Evolutionary conservation across 2,888 invertebrate genomes (phyloP).

Genomic region (Panopea generosa): DNA sequence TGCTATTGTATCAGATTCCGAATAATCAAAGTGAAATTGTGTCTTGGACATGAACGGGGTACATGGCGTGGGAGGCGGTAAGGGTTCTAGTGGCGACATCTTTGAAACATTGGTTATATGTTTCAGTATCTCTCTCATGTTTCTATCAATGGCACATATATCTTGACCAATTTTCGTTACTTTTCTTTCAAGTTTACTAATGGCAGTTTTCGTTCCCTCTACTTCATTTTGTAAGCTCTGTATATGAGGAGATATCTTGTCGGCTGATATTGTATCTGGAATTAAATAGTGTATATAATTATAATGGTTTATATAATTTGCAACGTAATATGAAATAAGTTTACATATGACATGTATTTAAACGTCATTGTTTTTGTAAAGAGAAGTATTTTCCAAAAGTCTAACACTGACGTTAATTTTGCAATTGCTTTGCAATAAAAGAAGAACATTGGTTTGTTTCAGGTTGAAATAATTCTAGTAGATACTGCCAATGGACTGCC

Average conservation of each 20-base stretch:
- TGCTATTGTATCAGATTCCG: not conserved
- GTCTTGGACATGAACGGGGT: slow-evolving; percentile 36
- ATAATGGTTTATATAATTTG: not conserved
- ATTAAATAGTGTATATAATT: not conserved
- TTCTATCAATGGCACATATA: slow-evolving; percentile 58
- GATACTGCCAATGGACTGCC: no score
- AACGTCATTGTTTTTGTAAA: no score
- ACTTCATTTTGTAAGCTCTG: slow-evolving; percentile 75
- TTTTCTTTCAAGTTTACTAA: slow-evolving; percentile 71
- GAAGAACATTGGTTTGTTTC: no score
- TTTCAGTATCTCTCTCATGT: slow-evolving; percentile 66
- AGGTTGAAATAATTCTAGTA: no score
- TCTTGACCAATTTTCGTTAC: slow-evolving; percentile 65
- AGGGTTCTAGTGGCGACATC: slow-evolving; percentile 46
- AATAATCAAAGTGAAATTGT: slow-evolving; percentile 44
- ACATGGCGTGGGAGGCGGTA: slow-evolving; percentile 39
- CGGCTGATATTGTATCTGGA: slow-evolving; percentile 39
- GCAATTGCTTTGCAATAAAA: no score
- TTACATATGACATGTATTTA: no score
- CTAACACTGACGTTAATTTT: no score
- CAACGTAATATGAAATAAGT: no score
- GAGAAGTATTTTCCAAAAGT: no score
- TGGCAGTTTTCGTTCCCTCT: slow-evolving; percentile 73
- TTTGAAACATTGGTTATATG: slow-evolving; percentile 43
- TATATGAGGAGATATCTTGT: slow-evolving; percentile 61